Base-by-base conservation (phyloP, 2,888 invertebrate genomes). In the Acronicta leporina region DNA sequence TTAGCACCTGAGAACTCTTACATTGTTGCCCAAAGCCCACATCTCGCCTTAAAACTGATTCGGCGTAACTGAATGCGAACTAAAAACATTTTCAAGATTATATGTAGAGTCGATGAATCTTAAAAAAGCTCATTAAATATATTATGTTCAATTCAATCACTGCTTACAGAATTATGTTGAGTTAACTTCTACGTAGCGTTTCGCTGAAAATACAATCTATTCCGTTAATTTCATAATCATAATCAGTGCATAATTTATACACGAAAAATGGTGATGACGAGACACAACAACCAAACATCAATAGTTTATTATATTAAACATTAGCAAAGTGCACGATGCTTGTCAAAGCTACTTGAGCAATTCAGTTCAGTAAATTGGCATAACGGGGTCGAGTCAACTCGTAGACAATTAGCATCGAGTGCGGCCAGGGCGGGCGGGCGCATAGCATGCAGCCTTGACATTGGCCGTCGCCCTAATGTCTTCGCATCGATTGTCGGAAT, bases 391-490 rank as follows among this genome's bases (percentile, higher is more conserved):
- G 83, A 80, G 74, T 79, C 76, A 82, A 76, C 80, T 84, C 80
- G 80, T 75, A 79, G 82, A 81, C 83, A 87, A 87, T 87, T 86
- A 87, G 87, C 87, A 87, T 87, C 85, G 85, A 87, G 84, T 83
- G 77, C 79, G 78, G 73, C 75, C 73, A 75, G 33, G 71, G 79
- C 81, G 80, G 81, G 77, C 81, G 80, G 73, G 82, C 88, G 87
- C 88, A 87, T 87, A 86, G 83, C 88, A 90, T 91, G 90, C 93
- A 93, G 86, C 94, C 94, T 94, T 94, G 94, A 93, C 94, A 92
- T 91, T 94, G 92, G 85, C 85, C 87, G 84, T 79, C 84, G 89
- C 88, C 89, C 91, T 90, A 89, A 90, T 90, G 92, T 92, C 87
- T 84, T 80, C 87, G 85, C 87, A 89, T 90, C 90, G 90, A 89